Percentiles rank a stretch among this genome's conserved stretches.
Evolutionary conservation across 2,113 vertebrate species (phyloP).

Genomic region (Pagrus major): DNA sequence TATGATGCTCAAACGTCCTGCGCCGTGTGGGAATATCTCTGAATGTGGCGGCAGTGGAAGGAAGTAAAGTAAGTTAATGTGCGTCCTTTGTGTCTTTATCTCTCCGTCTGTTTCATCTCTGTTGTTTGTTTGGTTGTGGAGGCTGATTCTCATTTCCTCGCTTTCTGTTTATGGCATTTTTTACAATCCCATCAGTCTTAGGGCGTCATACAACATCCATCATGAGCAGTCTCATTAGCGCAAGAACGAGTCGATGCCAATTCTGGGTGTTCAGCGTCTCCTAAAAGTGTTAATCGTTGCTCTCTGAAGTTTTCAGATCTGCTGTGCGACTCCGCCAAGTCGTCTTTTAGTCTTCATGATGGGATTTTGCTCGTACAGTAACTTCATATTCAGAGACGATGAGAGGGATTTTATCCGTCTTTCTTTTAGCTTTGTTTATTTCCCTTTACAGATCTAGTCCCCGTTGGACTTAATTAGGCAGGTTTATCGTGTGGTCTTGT

Average conservation of each 20-base stretch:
- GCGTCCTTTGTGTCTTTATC: not conserved
- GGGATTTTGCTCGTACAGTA: not conserved
- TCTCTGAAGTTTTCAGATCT: slow-evolving; percentile 25
- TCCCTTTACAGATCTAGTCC: not conserved
- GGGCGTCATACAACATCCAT: not conserved
- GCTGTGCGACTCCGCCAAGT: slow-evolving; percentile 2
- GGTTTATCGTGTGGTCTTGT: slow-evolving; percentile 29
- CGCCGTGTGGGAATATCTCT: not conserved
- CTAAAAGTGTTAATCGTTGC: not conserved
- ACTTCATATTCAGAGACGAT: not conserved
- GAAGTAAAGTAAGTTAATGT: not conserved
- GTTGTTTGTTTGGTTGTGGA: not conserved
- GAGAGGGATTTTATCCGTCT: not conserved
- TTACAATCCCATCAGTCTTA: not conserved
- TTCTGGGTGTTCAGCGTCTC: not conserved
- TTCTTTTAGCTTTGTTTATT: slow-evolving; percentile 22
- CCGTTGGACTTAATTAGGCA: slow-evolving; percentile 38
- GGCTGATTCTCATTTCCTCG: slow-evolving; percentile 12
- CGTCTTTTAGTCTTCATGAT: not conserved
- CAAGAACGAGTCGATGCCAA: not conserved
- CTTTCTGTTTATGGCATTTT: slow-evolving; percentile 21
- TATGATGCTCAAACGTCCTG: not conserved
- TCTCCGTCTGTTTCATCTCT: not conserved
- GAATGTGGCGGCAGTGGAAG: not conserved
- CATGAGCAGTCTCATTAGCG: not conserved